A percentile compares a stretch with the other conserved stretches of the same genome.
Conservation (phyloP, 1,140 invertebrate genomes). For the Halyomorpha halys region DNA sequence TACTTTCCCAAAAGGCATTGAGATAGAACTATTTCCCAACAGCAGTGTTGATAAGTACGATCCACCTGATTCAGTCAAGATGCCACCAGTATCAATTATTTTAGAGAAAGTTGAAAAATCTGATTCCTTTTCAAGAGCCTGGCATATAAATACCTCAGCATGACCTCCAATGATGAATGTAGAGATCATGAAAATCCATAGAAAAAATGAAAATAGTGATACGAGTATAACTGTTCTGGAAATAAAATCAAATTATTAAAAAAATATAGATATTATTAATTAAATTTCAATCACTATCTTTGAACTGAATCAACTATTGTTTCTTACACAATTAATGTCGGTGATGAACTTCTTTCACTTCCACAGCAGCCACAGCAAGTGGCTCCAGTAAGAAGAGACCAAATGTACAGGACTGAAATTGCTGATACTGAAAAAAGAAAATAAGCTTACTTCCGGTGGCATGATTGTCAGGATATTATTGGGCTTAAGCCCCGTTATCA, state of each 20-base stretch:
- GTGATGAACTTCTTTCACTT: constrained; percentile 41
- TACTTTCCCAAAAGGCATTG: constrained; percentile 6
- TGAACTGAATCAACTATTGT: no score
- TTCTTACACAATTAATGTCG: constrained; percentile 41
- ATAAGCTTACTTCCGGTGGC: no score
- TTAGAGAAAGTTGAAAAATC: not conserved
- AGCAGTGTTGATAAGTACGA: constrained; percentile 6
- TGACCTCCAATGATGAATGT: constrained; percentile 33
- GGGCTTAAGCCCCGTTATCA: no score
- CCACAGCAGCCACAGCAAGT: constrained; percentile 45
- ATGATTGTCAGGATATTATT: no score
- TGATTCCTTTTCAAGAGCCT: constrained; percentile 34
- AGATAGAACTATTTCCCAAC: constrained; percentile 3
- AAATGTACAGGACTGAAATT: constrained; percentile 38
- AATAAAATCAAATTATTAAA: not conserved
- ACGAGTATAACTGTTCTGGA: constrained; percentile 26
- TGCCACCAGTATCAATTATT: not conserved
- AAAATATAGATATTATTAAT: not conserved
- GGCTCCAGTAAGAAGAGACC: constrained; percentile 40
- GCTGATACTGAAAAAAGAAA: constrained; percentile 36
- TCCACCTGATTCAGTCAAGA: not conserved
- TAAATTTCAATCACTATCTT: not conserved
- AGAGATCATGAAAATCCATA: constrained; percentile 31
- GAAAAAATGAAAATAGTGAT: constrained; percentile 25
- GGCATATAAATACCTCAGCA: constrained; percentile 44